Conservation (phyloP, 2,797 vertebrate species). For the Chaetodon trifasciatus region DNA sequence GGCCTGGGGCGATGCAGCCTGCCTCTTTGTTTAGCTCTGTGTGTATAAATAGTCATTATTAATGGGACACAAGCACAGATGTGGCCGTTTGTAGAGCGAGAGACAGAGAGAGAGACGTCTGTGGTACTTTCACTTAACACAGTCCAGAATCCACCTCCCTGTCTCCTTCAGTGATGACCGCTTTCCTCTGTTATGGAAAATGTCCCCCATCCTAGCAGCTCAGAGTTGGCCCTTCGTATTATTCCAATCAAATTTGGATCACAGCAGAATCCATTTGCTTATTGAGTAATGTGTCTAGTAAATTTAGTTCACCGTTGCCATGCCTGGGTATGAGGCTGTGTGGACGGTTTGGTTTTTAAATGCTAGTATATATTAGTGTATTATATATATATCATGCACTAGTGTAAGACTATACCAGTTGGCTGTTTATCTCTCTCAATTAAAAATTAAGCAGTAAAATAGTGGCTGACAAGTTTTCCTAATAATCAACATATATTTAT, state of each 20-base stretch:
- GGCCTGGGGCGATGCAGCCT: slow-evolving; percentile 48
- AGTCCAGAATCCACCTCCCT: slow-evolving; percentile 38
- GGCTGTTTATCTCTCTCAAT: too few relatives aligned
- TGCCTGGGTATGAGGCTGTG: neutral
- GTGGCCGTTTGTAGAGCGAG: slow-evolving; percentile 38
- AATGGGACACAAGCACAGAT: slow-evolving; percentile 74
- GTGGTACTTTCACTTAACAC: slow-evolving; percentile 54
- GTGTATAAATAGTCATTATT: slow-evolving; percentile 74
- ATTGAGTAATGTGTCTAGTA: neutral
- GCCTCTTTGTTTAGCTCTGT: slow-evolving; percentile 69
- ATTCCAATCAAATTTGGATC: slow-evolving; percentile 19
- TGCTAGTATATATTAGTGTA: too few relatives aligned
- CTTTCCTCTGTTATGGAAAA: slow-evolving; percentile 58
- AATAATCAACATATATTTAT: too few relatives aligned
- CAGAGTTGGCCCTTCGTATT: slow-evolving; percentile 18
- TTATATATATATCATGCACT: too few relatives aligned
- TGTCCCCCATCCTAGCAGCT: neutral
- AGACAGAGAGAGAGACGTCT: neutral
- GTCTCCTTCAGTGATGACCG: slow-evolving; percentile 22
- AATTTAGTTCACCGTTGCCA: neutral
- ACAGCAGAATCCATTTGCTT: slow-evolving; percentile 1
- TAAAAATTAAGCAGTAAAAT: too few relatives aligned
- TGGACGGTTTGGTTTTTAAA: neutral
- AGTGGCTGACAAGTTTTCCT: too few relatives aligned
- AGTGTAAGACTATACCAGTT: too few relatives aligned